These are phyloP conservation scores for Carposina sasakii DNA, from an alignment of 1,140 invertebrate genomes.

Conservation along the genomic window DNA sequence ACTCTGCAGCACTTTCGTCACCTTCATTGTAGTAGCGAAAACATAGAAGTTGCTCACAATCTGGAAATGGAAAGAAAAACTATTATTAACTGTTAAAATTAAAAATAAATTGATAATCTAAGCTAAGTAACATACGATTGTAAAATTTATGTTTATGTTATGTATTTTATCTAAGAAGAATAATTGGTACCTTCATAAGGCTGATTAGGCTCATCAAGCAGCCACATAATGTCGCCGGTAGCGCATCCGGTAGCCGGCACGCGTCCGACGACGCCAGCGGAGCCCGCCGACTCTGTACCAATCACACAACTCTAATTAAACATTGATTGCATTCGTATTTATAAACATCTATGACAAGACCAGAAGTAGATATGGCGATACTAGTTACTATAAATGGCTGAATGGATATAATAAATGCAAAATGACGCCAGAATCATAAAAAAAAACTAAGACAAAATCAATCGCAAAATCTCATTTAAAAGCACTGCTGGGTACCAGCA, in stretches of 20 bases:
- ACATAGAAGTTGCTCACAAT: slow-evolving; percentile 69
- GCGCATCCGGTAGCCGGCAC: slow-evolving; percentile 68
- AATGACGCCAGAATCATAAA: no score
- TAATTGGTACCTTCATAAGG: slow-evolving; percentile 70
- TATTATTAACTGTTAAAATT: background rate
- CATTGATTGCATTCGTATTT: no score
- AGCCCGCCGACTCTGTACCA: slow-evolving; percentile 48
- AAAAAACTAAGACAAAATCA: slow-evolving; percentile 27
- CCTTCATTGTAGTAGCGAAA: slow-evolving; percentile 69
- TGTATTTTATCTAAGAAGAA: no score
- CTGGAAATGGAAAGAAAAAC: slow-evolving; percentile 48
- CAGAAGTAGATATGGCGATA: no score
- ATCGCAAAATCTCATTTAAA: slow-evolving; percentile 41
- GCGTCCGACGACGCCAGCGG: slow-evolving; percentile 55
- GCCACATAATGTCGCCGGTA: slow-evolving; percentile 70
- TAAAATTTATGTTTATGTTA: background rate
- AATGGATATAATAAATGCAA: no score
- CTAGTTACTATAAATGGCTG: no score
- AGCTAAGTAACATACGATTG: background rate
- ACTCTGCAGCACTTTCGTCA: slow-evolving; percentile 63
- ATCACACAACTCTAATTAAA: no score
- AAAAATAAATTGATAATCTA: slow-evolving; percentile 2
- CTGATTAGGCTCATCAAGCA: slow-evolving; percentile 71
- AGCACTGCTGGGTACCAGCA: slow-evolving; percentile 21
- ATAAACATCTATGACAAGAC: no score